Evolutionary conservation across 2,113 vertebrate genomes (phyloP).

Genomic region (Scortum barcoo): DNA sequence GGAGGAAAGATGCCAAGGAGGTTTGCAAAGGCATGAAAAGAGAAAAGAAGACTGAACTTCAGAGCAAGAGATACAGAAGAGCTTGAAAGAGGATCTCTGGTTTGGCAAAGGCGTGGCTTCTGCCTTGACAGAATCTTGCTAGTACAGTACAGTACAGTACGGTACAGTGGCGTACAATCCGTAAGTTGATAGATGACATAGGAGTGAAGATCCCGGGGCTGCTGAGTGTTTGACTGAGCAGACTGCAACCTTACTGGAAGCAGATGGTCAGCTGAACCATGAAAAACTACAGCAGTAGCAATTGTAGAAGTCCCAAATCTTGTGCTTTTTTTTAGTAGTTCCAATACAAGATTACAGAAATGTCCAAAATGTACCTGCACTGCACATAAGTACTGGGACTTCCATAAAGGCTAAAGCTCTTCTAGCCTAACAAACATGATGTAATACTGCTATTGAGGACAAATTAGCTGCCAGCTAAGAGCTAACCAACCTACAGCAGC

Average conservation of each 20-base stretch:
- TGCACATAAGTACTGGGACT: conserved; percentile 25
- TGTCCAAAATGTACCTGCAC: not conserved
- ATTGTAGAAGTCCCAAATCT: conserved; percentile 44
- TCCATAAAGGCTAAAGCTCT: conserved; percentile 43
- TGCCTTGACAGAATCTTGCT: conserved; percentile 56
- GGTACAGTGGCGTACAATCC: conserved; percentile 32
- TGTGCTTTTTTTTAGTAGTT: conserved; percentile 15
- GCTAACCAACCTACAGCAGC: conserved; percentile 36
- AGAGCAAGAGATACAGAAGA: conserved; percentile 60
- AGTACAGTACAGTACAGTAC: conserved; percentile 31
- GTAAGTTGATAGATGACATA: conserved; percentile 42
- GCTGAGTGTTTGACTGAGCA: conserved; percentile 66
- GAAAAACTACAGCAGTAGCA: conserved; percentile 34
- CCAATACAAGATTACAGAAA: not conserved
- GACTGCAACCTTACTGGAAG: conserved; percentile 45
- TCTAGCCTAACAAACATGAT: conserved; percentile 29
- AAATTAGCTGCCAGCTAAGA: conserved; percentile 31
- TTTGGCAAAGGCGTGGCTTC: conserved; percentile 81
- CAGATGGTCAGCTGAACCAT: conserved; percentile 12
- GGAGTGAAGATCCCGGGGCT: conserved; percentile 67
- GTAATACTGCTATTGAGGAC: conserved; percentile 17
- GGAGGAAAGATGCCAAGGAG: conserved; percentile 39
- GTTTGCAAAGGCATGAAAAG: conserved; percentile 52
- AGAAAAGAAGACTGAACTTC: conserved; percentile 56
- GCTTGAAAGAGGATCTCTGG: conserved; percentile 71